Evolutionary conservation across 2,797 vertebrate genomes (phyloP).

Genomic region (Galagoides demidoff): DNA sequence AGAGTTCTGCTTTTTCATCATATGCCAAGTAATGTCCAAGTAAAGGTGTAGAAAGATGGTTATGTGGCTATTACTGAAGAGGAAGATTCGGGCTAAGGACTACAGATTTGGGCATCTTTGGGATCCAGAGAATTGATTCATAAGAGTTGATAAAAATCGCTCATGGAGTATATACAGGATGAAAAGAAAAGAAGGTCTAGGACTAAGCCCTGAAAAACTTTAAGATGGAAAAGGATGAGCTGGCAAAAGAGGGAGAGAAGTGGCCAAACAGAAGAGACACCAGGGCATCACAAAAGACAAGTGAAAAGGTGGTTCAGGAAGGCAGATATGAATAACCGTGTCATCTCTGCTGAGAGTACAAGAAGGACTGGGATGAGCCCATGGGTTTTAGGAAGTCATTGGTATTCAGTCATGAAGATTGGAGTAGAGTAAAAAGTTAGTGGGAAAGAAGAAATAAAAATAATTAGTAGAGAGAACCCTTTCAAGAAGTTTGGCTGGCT

Average conservation of each 20-base stretch:
- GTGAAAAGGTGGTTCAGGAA: neutral
- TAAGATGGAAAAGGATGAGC: neutral
- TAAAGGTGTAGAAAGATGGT: neutral
- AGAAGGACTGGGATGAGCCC: neutral
- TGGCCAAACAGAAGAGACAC: neutral
- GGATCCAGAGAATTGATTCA: neutral
- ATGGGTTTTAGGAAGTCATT: neutral
- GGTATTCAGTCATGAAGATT: neutral
- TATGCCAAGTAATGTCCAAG: neutral
- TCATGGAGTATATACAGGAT: neutral
- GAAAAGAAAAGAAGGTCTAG: neutral
- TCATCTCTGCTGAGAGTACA: slow-evolving; percentile 12
- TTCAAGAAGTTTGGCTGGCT: neutral
- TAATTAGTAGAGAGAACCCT: neutral
- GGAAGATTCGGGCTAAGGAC: neutral
- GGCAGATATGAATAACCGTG: neutral
- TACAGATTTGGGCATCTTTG: neutral
- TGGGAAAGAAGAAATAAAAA: slow-evolving; percentile 24
- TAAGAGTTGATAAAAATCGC: neutral
- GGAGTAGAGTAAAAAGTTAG: neutral
- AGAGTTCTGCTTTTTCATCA: neutral
- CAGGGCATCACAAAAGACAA: neutral
- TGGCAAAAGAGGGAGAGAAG: neutral
- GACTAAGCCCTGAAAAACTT: neutral
- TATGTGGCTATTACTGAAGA: neutral